Evolutionary conservation across 2,888 invertebrate species (phyloP).

Genomic region (Monoplex corrugatus): DNA sequence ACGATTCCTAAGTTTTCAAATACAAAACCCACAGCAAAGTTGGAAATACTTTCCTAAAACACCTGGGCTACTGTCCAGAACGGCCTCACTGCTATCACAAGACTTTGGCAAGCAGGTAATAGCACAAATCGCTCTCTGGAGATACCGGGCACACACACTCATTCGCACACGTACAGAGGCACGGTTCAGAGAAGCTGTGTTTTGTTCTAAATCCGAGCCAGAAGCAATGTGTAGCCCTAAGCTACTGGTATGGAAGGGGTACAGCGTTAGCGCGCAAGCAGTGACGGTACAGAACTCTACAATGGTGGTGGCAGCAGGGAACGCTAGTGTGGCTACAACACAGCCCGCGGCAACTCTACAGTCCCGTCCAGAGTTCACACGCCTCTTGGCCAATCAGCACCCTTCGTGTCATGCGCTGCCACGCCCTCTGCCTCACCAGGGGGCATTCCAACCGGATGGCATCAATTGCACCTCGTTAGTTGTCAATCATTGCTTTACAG

Average conservation of each 20-base stretch:
- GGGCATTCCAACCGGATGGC: slow-evolving; percentile 53
- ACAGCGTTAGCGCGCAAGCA: neutral
- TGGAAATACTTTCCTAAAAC: too few relatives aligned
- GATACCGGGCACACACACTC: neutral
- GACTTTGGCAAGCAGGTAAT: too few relatives aligned
- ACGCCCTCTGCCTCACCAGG: slow-evolving; percentile 62
- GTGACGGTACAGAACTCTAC: neutral
- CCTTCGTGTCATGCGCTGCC: slow-evolving; percentile 61
- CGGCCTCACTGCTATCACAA: too few relatives aligned
- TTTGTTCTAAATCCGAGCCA: slow-evolving; percentile 18
- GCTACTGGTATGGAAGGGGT: too few relatives aligned
- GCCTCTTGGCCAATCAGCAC: slow-evolving; percentile 62
- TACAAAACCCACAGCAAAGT: too few relatives aligned
- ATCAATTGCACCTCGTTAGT: slow-evolving; percentile 71
- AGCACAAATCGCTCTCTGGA: too few relatives aligned
- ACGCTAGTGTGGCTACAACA: slow-evolving; percentile 51
- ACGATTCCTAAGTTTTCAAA: too few relatives aligned
- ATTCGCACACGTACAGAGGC: neutral
- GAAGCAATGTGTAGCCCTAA: neutral
- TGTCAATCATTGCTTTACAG: slow-evolving; percentile 69
- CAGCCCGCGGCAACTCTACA: slow-evolving; percentile 53
- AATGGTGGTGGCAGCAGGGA: slow-evolving; percentile 48
- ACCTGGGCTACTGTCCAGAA: too few relatives aligned
- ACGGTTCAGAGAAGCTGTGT: neutral
- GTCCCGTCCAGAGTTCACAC: slow-evolving; percentile 57